These are phyloP conservation scores for Paramuricea clavata DNA, from an alignment of 92 coral and sea anemone species.

Conservation along the genomic window DNA sequence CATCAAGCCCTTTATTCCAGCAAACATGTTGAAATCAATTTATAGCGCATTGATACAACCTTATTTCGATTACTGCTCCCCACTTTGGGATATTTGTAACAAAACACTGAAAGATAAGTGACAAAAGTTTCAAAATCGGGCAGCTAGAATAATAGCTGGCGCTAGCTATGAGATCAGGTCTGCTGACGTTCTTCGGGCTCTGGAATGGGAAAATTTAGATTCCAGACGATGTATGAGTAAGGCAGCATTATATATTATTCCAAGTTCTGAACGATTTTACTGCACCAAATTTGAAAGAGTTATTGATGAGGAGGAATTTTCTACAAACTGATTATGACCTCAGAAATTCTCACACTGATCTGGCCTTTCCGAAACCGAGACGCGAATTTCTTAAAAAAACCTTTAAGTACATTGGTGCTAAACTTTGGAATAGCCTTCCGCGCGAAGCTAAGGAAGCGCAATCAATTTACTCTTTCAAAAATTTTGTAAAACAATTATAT, in stretches of 20 bases:
- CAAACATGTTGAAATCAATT: constrained; percentile 34
- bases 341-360: background rate
- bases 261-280: too few relatives aligned
- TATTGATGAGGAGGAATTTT: too few relatives aligned
- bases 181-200: background rate
- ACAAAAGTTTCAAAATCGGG: constrained; percentile 65
- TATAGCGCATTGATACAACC: constrained; percentile 67
- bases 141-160: constrained; percentile 23
- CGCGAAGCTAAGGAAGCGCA: background rate
- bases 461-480: background rate
- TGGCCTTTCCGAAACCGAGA: too few relatives aligned
- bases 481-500: too few relatives aligned
- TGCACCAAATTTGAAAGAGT: too few relatives aligned
- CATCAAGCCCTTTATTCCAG: constrained; percentile 18
- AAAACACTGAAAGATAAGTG: constrained; percentile 38
- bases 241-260: background rate
- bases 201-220: background rate
- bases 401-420: background rate
- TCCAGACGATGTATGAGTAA: background rate
- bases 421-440: background rate
- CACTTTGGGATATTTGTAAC: constrained; percentile 59
- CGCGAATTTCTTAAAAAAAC: too few relatives aligned
- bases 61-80: constrained; percentile 53
- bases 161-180: constrained; percentile 19
- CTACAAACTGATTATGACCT: background rate